Evolutionary conservation across 2,797 vertebrate species (phyloP).

Genomic region (Xiphophorus birchmanni): DNA sequence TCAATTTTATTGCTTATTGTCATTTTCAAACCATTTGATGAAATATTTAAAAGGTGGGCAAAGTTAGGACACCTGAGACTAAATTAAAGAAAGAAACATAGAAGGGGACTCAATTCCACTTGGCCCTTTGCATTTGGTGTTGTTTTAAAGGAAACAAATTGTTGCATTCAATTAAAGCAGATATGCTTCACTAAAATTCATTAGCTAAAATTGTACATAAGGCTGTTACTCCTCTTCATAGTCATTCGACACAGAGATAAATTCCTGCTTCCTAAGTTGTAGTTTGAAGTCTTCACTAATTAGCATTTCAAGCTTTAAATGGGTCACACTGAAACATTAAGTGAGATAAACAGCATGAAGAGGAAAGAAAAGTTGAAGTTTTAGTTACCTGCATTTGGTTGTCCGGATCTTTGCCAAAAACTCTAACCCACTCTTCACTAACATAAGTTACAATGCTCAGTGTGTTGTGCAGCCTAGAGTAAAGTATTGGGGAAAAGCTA

Average conservation of each 20-base stretch:
- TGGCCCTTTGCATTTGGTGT: background rate
- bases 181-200: conserved; percentile 32
- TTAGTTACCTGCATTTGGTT: conserved; percentile 22
- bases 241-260: conserved; percentile 16
- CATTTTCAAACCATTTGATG: conserved; percentile 13
- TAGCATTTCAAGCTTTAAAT: conserved; percentile 20
- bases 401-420: conserved; percentile 38
- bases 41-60: background rate
- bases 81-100: conserved; percentile 9
- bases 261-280: conserved; percentile 9
- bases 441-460: conserved; percentile 32
- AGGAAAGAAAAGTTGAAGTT: conserved; percentile 21
- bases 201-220: conserved; percentile 16
- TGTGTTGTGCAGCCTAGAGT: conserved; percentile 21
- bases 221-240: conserved; percentile 4
- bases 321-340: conserved; percentile 16
- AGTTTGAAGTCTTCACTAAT: conserved; percentile 22
- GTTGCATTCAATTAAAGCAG: background rate
- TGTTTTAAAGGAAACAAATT: background rate
- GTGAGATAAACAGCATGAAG: background rate
- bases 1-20: conserved; percentile 17
- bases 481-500: conserved; percentile 37
- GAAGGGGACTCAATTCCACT: background rate
- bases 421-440: conserved; percentile 13
- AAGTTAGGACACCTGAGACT: background rate